These are phyloP conservation scores for Arctocebus calabarensis DNA, from an alignment of 2,797 vertebrate species.

Conservation along the genomic window DNA sequence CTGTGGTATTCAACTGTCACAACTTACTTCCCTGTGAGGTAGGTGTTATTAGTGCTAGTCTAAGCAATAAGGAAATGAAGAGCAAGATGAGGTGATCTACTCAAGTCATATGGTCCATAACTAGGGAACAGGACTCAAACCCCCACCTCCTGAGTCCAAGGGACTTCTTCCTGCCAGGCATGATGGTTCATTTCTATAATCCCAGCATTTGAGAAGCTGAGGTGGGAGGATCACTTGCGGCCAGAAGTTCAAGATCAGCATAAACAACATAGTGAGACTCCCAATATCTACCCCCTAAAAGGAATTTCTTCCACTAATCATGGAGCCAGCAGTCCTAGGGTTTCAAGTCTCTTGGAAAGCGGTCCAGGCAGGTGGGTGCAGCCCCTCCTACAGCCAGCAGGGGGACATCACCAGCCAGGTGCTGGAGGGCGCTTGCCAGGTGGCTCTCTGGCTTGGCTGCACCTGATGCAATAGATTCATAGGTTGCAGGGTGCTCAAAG, in stretches of 20 bases:
- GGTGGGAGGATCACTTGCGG: too few species aligned
- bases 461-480: not conserved
- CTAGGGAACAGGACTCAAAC: not conserved
- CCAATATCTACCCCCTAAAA: too few species aligned
- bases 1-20: not conserved
- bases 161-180: not conserved
- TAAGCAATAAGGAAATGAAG: not conserved
- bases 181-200: too few species aligned
- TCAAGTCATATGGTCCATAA: not conserved
- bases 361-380: not conserved
- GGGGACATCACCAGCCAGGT: slow-evolving; percentile 35
- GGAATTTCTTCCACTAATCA: not conserved
- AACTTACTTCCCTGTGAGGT: not conserved
- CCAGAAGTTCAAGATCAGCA: too few species aligned
- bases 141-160: not conserved
- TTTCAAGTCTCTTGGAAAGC: not conserved
- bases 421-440: rapidly evolving
- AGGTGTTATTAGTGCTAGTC: not conserved
- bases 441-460: too few species aligned
- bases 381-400: slow-evolving; percentile 51
- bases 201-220: too few species aligned
- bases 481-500: not conserved
- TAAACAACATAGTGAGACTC: too few species aligned
- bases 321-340: rapidly evolving
- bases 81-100: not conserved